Base-by-base conservation (phyloP, 92 coral and sea anemone genomes). In the Parazoanthus darwini region DNA sequence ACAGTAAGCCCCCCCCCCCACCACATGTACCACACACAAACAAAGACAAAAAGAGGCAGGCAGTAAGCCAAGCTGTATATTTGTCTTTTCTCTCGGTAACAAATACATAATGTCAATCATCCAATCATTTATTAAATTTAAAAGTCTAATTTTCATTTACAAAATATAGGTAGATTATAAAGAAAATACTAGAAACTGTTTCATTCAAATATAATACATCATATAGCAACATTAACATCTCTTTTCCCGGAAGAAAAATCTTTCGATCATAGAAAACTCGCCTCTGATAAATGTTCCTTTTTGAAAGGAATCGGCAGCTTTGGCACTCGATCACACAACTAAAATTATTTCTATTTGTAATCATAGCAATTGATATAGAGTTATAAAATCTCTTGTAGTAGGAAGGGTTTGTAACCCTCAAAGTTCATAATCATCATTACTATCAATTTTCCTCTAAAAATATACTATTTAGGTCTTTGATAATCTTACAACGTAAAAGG, bases 71-170 rank as follows among this genome's bases (percentile, higher is more conserved):
- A 76, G 85, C 83, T 73, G 82, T 91, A 85, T 91, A 88, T 91
- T 91, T 89, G 38, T 80, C 58, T 74, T 82, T 76, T 88, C 90
- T 82, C 76, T 94, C 93, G 89, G 80, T 90, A 85, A 83, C 88
- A 93, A 93, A 95, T 88, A 92, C 90, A 87, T 88, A 91, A 94
- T 79, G 85, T 77, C 38, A 91, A 91, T 95, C 98, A 91, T 87
- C 81, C 91, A 92, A 92, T 95, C 96, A 94, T 93, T 93, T 92
- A 84, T 92, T 95, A 86, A 92, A 92, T 93, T 95, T 93, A 92
- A 91, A 93, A 95, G 96, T 90, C 96, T 93, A 78, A 94, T 90
- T 90, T 95, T 93, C 96, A 95, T 95, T 95, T 95, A 95, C 96
- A 95, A 95, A 95, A 95, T 95, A 93, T 95, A 87, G 92, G 84